phyloP scores from a whole-genome alignment of 2,113 vertebrate species.

The Phasianus colchicus region DNA sequence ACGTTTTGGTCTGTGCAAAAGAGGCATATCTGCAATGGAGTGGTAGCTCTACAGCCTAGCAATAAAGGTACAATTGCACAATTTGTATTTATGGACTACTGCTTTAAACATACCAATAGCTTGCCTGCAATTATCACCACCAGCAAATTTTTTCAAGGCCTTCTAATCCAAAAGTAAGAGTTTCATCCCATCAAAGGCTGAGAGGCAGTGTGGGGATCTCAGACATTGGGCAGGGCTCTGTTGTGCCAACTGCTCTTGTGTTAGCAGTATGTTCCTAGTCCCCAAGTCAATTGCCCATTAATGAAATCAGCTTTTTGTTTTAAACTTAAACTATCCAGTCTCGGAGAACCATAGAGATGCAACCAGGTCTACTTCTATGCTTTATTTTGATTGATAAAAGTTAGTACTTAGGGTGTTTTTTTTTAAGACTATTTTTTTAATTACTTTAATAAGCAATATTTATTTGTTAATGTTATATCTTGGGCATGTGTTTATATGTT shows the following conservation, averaged over 20 bases:
- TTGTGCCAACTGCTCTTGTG: background rate
- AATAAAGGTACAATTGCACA: background rate
- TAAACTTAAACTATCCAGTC: background rate
- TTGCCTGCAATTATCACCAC: background rate
- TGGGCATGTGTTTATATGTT: background rate
- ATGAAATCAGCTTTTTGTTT: background rate
- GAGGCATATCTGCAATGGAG: background rate
- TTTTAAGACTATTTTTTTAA: background rate
- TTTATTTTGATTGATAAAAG: background rate
- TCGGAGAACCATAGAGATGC: background rate
- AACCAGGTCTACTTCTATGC: background rate
- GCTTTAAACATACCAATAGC: background rate
- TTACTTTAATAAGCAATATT: background rate
- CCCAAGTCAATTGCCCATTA: background rate
- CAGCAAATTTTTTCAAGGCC: background rate
- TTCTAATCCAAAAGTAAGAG: background rate
- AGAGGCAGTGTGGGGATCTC: background rate
- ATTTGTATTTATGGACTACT: background rate
- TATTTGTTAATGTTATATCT: background rate
- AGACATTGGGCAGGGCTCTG: no score
- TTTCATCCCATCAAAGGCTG: fast-evolving
- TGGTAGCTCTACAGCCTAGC: background rate
- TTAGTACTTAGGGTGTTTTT: background rate
- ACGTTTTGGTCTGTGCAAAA: background rate
- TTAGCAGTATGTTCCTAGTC: background rate